phyloP scores from a whole-genome alignment of 2,888 invertebrate species.

The Resseliella maxima region DNA sequence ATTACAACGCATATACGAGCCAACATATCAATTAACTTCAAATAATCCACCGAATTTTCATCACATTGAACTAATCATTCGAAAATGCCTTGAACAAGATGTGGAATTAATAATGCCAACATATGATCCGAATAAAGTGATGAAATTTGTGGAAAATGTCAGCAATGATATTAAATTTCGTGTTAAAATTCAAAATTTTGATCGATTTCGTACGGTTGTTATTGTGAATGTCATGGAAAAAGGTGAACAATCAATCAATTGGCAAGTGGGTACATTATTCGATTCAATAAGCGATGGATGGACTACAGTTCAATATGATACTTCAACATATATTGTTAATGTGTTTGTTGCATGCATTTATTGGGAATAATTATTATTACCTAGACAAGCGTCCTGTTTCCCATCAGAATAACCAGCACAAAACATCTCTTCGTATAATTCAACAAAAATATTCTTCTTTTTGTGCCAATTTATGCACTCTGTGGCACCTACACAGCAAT shows the following conservation, averaged over 20 bases:
- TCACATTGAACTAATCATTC: not conserved
- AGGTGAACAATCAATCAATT: not conserved
- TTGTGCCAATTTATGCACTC: conserved; percentile 86
- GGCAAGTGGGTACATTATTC: not conserved
- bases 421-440: conserved; percentile 82
- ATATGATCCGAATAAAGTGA: not conserved
- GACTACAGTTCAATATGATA: not conserved
- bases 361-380: conserved; percentile 64
- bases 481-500: conserved; percentile 70
- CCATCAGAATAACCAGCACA: conserved; percentile 88
- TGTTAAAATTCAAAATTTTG: not conserved
- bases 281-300: not conserved
- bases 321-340: not conserved
- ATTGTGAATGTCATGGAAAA: not conserved
- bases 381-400: conserved; percentile 84
- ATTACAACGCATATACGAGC: not conserved
- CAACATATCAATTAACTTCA: not conserved
- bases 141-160: not conserved
- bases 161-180: not conserved
- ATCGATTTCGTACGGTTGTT: not conserved
- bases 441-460: conserved; percentile 82
- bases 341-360: not conserved
- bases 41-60: not conserved
- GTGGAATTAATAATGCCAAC: not conserved
- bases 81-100: not conserved